Percentiles rank a stretch among this genome's conserved stretches.
Evolutionary conservation across 2,888 invertebrate species (phyloP).

Genomic region (Homarus gammarus): DNA sequence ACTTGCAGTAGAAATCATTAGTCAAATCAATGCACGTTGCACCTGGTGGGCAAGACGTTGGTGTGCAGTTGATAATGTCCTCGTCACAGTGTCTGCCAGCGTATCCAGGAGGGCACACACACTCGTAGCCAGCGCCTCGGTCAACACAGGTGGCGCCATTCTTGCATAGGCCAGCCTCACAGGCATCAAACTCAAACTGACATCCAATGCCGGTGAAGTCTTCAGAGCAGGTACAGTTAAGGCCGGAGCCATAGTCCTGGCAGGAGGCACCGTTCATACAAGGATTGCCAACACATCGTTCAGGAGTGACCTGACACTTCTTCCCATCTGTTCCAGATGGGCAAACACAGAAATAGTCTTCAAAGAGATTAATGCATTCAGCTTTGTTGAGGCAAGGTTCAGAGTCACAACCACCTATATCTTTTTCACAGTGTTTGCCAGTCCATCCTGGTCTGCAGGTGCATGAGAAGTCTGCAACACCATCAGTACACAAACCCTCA

Average conservation of each 20-base stretch:
- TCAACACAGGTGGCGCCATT: slow-evolving; percentile 96
- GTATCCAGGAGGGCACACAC: slow-evolving; percentile 89
- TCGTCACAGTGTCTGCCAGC: slow-evolving; percentile 92
- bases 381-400: slow-evolving; percentile 96
- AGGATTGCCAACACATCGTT: slow-evolving; percentile 94
- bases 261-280: slow-evolving; percentile 98
- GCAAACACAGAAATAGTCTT: slow-evolving; percentile 83
- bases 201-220: slow-evolving; percentile 94
- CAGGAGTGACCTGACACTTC: slow-evolving; percentile 97
- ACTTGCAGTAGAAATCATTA: slow-evolving; percentile 95
- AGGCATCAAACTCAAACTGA: slow-evolving; percentile 95
- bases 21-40: slow-evolving; percentile 95
- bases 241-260: slow-evolving; percentile 95
- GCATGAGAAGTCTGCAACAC: slow-evolving; percentile 90
- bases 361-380: slow-evolving; percentile 93
- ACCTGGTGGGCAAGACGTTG: slow-evolving; percentile 95
- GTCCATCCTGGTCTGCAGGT: slow-evolving; percentile 92
- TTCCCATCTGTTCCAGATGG: slow-evolving; percentile 97
- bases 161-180: slow-evolving; percentile 91
- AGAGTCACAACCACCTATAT: slow-evolving; percentile 91
- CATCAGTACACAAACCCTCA: slow-evolving; percentile 92
- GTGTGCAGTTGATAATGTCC: slow-evolving; percentile 94
- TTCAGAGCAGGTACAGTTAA: slow-evolving; percentile 94
- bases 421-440: slow-evolving; percentile 90
- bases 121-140: slow-evolving; percentile 90